Evolutionary conservation across 2,888 invertebrate genomes (phyloP).

Genomic region (Lepas anatifera): DNA sequence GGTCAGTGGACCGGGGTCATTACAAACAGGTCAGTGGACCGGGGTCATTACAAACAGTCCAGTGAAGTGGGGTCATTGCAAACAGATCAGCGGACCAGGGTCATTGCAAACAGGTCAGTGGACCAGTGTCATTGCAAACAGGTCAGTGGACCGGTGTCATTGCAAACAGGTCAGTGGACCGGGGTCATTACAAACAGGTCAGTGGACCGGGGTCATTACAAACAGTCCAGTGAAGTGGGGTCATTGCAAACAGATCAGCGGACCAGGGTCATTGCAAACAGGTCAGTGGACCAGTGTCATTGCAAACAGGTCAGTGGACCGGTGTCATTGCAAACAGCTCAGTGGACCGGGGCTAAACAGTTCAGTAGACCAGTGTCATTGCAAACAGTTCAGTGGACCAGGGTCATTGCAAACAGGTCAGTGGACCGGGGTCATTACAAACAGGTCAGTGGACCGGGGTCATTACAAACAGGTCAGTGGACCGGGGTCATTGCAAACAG

Average conservation of each 20-base stretch:
- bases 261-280: neutral
- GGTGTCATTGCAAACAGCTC: too few relatives aligned
- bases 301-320: too few relatives aligned
- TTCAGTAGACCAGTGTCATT: too few relatives aligned
- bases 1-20: neutral
- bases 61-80: neutral
- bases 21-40: too few relatives aligned
- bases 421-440: too few relatives aligned
- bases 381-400: too few relatives aligned
- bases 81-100: neutral
- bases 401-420: too few relatives aligned
- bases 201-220: neutral
- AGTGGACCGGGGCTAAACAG: too few relatives aligned
- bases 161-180: neutral
- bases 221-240: neutral
- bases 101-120: neutral
- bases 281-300: neutral
- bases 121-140: neutral
- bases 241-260: neutral
- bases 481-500: too few relatives aligned
- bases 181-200: neutral
- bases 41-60: neutral
- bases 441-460: too few relatives aligned
- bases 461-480: too few relatives aligned
- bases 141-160: neutral